Conservation (phyloP, 1,140 invertebrate species). For the Drosophila parabipectinata region DNA sequence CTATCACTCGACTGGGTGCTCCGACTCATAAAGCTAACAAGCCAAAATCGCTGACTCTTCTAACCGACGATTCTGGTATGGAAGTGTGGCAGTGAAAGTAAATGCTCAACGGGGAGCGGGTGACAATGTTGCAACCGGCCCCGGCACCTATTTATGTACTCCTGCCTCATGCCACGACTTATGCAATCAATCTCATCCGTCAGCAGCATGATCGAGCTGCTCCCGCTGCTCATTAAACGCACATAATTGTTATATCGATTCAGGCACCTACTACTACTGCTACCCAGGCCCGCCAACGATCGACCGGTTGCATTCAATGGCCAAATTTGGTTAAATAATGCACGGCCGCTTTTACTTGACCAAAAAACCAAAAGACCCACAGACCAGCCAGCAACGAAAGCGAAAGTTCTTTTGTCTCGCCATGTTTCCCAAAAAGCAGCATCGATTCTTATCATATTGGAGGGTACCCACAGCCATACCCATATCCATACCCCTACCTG, state of each 20-base stretch:
- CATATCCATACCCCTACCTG: slow-evolving; percentile 1
- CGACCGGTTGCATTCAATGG: slow-evolving; percentile 79
- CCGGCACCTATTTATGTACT: slow-evolving; percentile 2
- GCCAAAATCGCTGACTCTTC: slow-evolving; percentile 68
- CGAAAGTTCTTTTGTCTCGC: slow-evolving; percentile 79
- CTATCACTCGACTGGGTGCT: slow-evolving; percentile 45
- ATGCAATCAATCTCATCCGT: slow-evolving; percentile 69
- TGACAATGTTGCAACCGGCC: slow-evolving; percentile 64
- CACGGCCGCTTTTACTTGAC: slow-evolving; percentile 69
- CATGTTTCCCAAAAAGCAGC: slow-evolving; percentile 31
- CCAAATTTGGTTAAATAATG: slow-evolving; percentile 81
- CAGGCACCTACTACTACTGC: slow-evolving; percentile 8
- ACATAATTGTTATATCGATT: slow-evolving; percentile 73
- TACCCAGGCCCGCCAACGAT: neutral
- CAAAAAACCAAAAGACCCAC: slow-evolving; percentile 25
- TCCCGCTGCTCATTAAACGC: slow-evolving; percentile 70
- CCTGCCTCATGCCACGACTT: slow-evolving; percentile 17
- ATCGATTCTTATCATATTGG: slow-evolving; percentile 72
- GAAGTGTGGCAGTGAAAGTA: slow-evolving; percentile 68
- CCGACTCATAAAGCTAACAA: slow-evolving; percentile 46
- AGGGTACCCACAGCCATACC: neutral
- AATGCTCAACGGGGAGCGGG: slow-evolving; percentile 39
- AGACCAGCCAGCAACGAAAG: slow-evolving; percentile 59
- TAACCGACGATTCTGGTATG: slow-evolving; percentile 67
- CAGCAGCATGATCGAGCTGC: slow-evolving; percentile 58